Conservation (phyloP, 2,797 vertebrate species). For the Acanthopagrus latus region DNA sequence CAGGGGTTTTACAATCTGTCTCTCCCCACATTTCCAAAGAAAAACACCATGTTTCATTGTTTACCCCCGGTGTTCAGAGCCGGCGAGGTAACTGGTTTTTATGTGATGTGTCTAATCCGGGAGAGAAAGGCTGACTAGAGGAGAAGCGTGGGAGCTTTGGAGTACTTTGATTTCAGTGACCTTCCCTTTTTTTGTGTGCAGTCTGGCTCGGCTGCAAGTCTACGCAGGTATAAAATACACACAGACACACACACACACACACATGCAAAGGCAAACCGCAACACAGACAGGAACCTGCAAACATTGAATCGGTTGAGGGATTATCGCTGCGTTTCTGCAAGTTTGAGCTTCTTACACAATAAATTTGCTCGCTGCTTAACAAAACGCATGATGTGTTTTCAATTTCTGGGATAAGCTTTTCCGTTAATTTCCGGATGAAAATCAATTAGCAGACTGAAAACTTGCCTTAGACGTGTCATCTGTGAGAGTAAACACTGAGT, state of each 20-base stretch:
- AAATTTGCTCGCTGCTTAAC: not conserved
- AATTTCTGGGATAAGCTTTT: not conserved
- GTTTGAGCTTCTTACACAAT: not conserved
- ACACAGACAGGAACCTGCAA: conserved; percentile 4
- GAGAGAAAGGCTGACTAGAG: conserved; percentile 45
- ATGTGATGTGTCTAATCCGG: conserved; percentile 65
- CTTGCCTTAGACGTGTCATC: conserved; percentile 1
- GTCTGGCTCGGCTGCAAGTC: conserved; percentile 64
- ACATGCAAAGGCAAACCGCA: not conserved
- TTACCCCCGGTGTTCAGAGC: conserved; percentile 48
- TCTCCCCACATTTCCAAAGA: conserved; percentile 51
- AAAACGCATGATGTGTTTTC: not conserved
- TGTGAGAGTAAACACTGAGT: not conserved
- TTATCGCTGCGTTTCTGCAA: not conserved
- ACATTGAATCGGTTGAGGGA: not conserved
- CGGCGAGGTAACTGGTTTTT: conserved; percentile 59
- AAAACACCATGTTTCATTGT: conserved; percentile 57
- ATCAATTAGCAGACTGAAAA: not conserved
- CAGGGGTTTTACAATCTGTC: conserved; percentile 59
- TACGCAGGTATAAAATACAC: conserved; percentile 52
- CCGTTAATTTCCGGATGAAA: not conserved
- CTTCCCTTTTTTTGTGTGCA: conserved; percentile 62
- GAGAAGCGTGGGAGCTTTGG: conserved; percentile 66
- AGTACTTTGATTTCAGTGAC: conserved; percentile 72
- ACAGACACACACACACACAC: conserved; percentile 16